Conservation (phyloP, 2,888 invertebrate genomes). For the Gari tellinella region DNA sequence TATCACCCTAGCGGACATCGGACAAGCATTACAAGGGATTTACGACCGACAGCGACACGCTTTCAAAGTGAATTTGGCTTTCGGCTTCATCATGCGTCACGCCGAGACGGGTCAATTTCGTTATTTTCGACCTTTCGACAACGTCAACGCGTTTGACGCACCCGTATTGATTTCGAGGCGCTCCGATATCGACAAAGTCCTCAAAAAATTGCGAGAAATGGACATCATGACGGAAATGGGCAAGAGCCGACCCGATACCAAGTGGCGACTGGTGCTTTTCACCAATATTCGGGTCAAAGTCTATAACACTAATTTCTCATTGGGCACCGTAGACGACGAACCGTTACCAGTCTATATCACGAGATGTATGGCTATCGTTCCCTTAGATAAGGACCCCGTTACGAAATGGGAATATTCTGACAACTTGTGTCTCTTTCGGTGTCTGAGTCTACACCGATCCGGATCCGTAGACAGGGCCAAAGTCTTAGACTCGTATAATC, state of each 20-base stretch:
- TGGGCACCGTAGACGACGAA: conserved; percentile 5
- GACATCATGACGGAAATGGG: conserved; percentile 12
- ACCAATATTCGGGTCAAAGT: conserved; percentile 18
- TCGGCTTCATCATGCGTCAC: conserved; percentile 29
- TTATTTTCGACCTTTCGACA: no score
- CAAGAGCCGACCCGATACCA: conserved; percentile 26
- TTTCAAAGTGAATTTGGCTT: conserved; percentile 29
- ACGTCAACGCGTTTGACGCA: conserved; percentile 16
- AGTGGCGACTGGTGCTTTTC: conserved; percentile 18
- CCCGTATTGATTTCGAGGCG: conserved; percentile 19
- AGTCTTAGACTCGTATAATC: background rate
- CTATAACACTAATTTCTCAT: conserved; percentile 2
- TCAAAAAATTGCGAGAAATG: no score
- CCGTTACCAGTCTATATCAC: conserved; percentile 7
- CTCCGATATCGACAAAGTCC: conserved; percentile 14
- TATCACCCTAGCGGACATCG: no score
- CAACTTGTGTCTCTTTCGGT: conserved; percentile 5
- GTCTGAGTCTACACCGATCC: background rate
- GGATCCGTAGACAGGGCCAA: conserved; percentile 1
- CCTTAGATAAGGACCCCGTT: conserved; percentile 5
- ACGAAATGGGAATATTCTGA: background rate
- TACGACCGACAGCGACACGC: no score
- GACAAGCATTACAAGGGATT: no score
- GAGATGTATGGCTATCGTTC: background rate
- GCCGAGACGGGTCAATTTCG: no score